These are phyloP conservation scores for Copidosoma aretas DNA, from an alignment of 2,888 invertebrate species.

Conservation along the genomic window DNA sequence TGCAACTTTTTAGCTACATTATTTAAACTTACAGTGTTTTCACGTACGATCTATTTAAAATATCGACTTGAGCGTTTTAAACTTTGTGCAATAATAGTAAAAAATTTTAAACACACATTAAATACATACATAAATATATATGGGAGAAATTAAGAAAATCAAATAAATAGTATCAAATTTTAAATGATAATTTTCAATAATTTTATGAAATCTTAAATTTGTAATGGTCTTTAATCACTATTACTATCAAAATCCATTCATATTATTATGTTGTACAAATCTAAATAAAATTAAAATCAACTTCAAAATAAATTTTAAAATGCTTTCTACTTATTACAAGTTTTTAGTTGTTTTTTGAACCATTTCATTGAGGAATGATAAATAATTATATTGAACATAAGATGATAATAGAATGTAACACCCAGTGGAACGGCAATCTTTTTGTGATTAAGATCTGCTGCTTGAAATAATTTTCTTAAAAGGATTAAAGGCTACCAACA, in stretches of 20 bases:
- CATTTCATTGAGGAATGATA: too few relatives aligned
- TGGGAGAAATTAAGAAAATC: slow-evolving; percentile 30
- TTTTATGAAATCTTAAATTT: slow-evolving; percentile 33
- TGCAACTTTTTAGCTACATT: slow-evolving; percentile 37
- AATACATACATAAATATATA: slow-evolving; percentile 14
- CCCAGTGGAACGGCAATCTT: too few relatives aligned
- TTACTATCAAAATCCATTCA: slow-evolving; percentile 36
- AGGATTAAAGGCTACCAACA: too few relatives aligned
- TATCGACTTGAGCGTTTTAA: slow-evolving; percentile 32
- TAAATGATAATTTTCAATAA: slow-evolving; percentile 38
- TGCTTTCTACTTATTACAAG: not conserved
- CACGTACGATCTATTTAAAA: slow-evolving; percentile 20
- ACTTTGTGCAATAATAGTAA: slow-evolving; percentile 24
- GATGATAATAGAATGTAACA: too few relatives aligned
- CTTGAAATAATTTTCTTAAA: too few relatives aligned
- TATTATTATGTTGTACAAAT: slow-evolving; percentile 31
- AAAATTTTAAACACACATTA: not conserved
- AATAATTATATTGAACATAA: too few relatives aligned
- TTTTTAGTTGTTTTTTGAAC: too few relatives aligned
- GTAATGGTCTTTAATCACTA: slow-evolving; percentile 40
- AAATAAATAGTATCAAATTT: slow-evolving; percentile 40
- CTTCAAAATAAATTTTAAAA: slow-evolving; percentile 32
- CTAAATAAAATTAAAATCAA: slow-evolving; percentile 31
- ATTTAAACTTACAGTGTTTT: slow-evolving; percentile 32
- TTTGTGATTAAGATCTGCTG: too few relatives aligned